Evolutionary conservation across 2,113 vertebrate species (phyloP).

Genomic region (Gambusia holbrooki): DNA sequence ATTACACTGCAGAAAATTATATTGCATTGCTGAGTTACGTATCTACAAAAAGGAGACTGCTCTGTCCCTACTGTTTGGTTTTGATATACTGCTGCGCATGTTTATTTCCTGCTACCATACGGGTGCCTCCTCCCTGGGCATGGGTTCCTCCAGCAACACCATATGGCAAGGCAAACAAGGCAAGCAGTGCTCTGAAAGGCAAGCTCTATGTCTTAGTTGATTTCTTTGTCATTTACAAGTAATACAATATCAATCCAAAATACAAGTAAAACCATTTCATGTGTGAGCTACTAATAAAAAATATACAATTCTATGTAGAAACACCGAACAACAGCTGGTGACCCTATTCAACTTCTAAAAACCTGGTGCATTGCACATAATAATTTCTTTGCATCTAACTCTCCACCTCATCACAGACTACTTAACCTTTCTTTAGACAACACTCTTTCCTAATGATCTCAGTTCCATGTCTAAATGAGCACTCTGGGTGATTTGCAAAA

Average conservation of each 20-base stretch:
- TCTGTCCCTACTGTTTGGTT: slow-evolving; percentile 47
- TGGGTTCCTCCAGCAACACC: slow-evolving; percentile 62
- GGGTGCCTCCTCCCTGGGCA: slow-evolving; percentile 61
- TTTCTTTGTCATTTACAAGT: slow-evolving; percentile 4
- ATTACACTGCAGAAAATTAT: slow-evolving; percentile 17
- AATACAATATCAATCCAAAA: not conserved
- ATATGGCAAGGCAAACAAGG: slow-evolving; percentile 69
- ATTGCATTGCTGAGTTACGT: slow-evolving; percentile 3
- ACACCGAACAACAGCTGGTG: slow-evolving; percentile 5
- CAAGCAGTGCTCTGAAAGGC: slow-evolving; percentile 37
- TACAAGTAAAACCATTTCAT: not conserved
- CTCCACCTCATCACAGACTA: not conserved
- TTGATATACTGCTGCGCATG: slow-evolving; percentile 48
- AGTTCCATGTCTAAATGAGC: not conserved
- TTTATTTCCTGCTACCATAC: slow-evolving; percentile 75
- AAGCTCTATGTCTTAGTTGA: slow-evolving; percentile 18
- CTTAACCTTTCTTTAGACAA: not conserved
- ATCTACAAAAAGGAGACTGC: slow-evolving; percentile 13
- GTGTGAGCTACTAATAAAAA: not conserved
- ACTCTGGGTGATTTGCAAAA: no score
- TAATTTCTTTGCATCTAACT: not conserved
- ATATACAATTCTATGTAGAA: not conserved
- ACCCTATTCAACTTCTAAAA: not conserved
- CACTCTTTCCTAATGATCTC: not conserved
- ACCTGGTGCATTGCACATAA: not conserved